phyloP scores from a whole-genome alignment of 2,888 invertebrate genomes.

The Nipponacmea schrenckii region DNA sequence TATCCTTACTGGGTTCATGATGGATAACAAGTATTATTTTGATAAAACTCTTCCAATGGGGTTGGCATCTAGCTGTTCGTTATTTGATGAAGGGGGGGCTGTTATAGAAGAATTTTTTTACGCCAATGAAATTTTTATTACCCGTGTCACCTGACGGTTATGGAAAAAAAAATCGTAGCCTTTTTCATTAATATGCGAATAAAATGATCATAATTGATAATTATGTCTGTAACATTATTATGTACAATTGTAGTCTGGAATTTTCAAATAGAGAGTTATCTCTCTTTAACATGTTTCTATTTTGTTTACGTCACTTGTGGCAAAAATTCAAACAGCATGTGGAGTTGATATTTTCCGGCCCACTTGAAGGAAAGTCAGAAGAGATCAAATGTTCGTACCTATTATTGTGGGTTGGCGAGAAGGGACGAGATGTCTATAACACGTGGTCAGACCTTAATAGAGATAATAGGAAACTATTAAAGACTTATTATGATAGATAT shows the following conservation, averaged over 20 bases:
- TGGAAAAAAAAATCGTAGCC: no score
- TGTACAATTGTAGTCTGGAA: no score
- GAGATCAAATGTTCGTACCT: conserved; percentile 20
- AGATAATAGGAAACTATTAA: background rate
- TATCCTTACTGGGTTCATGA: background rate
- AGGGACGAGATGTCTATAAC: conserved; percentile 27
- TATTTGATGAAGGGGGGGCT: no score
- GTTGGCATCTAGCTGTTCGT: background rate
- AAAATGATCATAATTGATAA: no score
- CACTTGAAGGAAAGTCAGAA: conserved; percentile 20
- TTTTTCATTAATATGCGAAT: no score
- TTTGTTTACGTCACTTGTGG: conserved; percentile 1
- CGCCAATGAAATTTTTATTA: no score
- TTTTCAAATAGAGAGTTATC: no score
- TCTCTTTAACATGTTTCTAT: no score
- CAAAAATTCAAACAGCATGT: conserved; percentile 30
- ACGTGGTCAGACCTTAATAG: conserved; percentile 9
- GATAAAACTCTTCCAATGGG: conserved; percentile 2
- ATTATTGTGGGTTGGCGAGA: conserved; percentile 25
- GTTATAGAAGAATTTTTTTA: no score
- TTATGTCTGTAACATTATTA: no score
- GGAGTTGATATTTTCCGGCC: conserved; percentile 21
- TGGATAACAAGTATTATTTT: background rate
- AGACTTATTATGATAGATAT: conserved; percentile 13
- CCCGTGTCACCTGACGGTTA: no score